Base-by-base conservation (phyloP, 2,888 invertebrate genomes). In the Sphinx pinastri region DNA sequence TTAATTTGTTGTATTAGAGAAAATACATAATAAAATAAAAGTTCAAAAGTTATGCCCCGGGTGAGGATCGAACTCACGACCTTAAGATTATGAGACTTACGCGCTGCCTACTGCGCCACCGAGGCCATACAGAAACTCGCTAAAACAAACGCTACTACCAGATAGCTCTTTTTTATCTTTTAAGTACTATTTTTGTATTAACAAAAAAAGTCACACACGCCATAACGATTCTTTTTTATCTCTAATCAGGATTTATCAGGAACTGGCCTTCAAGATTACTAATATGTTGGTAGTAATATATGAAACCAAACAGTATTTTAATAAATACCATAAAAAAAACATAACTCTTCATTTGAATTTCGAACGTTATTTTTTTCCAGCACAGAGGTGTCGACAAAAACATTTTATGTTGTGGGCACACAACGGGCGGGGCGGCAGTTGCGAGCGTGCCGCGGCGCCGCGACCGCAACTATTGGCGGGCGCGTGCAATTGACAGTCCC, bases 51-150 rank as follows among this genome's bases (percentile, higher is more conserved):
- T 74, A 79, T 97, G 96, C 96, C 96, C 97, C 97, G 96, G 96
- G 97, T 97, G 97, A 97, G 97, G 97, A 96, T 97, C 97, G 97
- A 97, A 97, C 97, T 97, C 97, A 97, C 97, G 97, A 97, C 97
- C 97, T 97, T 97, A 96, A 97, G 96, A 97, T 97, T 96, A 97
- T 97, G 96, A 97, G 97, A 97, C 96, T 97, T 96, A 97, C 97
- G 97, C 97, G 96, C 97, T 97, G 95, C 97, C 97, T 96, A 96
- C 97, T 97, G 97, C 96, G 96, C 96, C 95, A 96, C 96, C 96
- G 96, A 96, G 96, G 96, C 96, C 57, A 38, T 38, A 51, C 0
- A 14, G 31, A 13, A 0, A 13, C 1, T 0, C 2, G 12, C 0
- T 2, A 60, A 69, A 52, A 16, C 60, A 38, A n/a, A 14, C 11